These are phyloP conservation scores for Phalanger gymnotis DNA, from an alignment of 2,797 vertebrate genomes.

Conservation along the genomic window DNA sequence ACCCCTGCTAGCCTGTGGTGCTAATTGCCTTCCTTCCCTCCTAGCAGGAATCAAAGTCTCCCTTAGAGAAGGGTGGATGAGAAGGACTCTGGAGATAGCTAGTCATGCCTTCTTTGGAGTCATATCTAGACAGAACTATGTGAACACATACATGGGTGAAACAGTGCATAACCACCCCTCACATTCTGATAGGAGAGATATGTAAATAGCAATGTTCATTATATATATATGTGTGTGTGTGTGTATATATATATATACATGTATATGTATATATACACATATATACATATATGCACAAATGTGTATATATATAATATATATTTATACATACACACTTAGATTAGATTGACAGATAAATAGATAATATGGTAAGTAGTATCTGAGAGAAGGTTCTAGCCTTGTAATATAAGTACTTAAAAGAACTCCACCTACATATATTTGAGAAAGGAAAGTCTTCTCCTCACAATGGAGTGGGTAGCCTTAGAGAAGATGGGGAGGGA, in stretches of 20 bases:
- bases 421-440: not conserved
- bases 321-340: no score
- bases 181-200: not conserved
- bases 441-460: not conserved
- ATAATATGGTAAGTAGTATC: not conserved
- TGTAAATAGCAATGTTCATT: not conserved
- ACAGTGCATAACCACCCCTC: no score
- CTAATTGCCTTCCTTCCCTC: no score
- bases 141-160: not conserved
- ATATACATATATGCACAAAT: no score
- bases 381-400: not conserved
- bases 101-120: not conserved
- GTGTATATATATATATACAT: no score
- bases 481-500: not conserved
- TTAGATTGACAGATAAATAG: no score
- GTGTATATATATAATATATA: no score
- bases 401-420: not conserved
- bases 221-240: not conserved
- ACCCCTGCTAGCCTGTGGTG: no score
- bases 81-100: no score
- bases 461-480: not conserved
- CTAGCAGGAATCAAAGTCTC: no score
- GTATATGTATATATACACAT: no score
- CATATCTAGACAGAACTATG: not conserved
- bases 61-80: no score